Conservation (phyloP, 2,888 invertebrate species). For the Stictocephala bisonia region DNA sequence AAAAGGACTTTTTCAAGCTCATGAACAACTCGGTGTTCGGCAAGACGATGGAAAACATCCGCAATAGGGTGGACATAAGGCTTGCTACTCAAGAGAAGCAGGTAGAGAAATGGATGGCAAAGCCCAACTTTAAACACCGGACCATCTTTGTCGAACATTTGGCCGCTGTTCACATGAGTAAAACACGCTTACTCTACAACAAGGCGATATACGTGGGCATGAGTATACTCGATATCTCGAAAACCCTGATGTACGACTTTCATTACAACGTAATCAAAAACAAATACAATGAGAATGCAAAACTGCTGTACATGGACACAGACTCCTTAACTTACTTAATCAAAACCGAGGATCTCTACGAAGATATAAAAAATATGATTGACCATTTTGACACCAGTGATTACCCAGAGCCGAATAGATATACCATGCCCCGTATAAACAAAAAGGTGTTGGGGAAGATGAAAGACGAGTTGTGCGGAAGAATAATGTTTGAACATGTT, state of each 20-base stretch:
- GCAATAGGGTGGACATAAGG: no score
- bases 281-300: background rate
- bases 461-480: slow-evolving; percentile 42
- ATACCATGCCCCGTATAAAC: slow-evolving; percentile 21
- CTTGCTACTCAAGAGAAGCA: no score
- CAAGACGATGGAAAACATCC: no score
- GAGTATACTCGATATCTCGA: slow-evolving; percentile 36
- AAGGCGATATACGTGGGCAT: slow-evolving; percentile 41
- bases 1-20: no score
- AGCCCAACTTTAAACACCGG: no score
- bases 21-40: no score
- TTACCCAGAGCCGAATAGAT: slow-evolving; percentile 16
- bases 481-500: slow-evolving; percentile 19
- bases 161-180: no score
- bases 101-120: no score
- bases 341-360: slow-evolving; percentile 37
- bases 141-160: no score
- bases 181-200: background rate
- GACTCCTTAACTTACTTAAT: slow-evolving; percentile 23
- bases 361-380: slow-evolving; percentile 17
- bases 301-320: slow-evolving; percentile 6
- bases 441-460: slow-evolving; percentile 42
- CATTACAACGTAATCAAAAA: slow-evolving; percentile 27
- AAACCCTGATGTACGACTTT: slow-evolving; percentile 42
- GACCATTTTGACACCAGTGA: slow-evolving; percentile 38